A percentile compares a stretch with the other conserved stretches of the same genome.
These are phyloP conservation scores for Baryphthengus martii DNA, from an alignment of 2,113 vertebrate genomes.

Conservation along the genomic window DNA sequence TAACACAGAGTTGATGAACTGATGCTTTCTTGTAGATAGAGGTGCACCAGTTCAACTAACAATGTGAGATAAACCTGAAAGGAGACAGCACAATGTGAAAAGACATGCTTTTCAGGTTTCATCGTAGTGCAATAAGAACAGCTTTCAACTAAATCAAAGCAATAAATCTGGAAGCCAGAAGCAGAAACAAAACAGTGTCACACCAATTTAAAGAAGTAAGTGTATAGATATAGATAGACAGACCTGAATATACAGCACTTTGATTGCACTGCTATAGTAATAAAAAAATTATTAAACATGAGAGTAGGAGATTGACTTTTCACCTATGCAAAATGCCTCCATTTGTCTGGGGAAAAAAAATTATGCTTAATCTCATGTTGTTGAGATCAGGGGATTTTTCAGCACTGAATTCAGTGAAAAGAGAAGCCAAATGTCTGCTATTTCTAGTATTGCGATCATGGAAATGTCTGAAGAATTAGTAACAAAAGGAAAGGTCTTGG, in stretches of 20 bases:
- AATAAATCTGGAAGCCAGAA: background rate
- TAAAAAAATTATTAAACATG: background rate
- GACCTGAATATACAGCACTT: background rate
- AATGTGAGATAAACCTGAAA: background rate
- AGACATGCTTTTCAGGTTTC: background rate
- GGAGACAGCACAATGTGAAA: background rate
- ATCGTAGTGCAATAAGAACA: background rate
- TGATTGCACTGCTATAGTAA: background rate
- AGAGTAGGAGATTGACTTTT: background rate
- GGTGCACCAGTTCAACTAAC: background rate
- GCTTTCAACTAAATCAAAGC: slow-evolving; percentile 1
- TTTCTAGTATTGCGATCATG: background rate
- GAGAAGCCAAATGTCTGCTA: background rate
- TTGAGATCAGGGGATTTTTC: background rate
- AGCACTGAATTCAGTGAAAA: background rate
- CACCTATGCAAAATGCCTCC: background rate
- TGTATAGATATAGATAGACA: background rate
- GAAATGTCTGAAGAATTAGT: background rate
- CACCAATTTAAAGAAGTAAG: background rate
- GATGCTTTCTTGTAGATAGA: background rate
- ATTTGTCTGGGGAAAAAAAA: background rate
- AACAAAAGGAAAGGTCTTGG: background rate
- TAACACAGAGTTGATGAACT: background rate
- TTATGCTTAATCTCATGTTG: background rate
- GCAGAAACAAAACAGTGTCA: background rate